These are phyloP conservation scores for Drosophila nr. perissopoda DNA, from an alignment of 2,888 invertebrate species.

Conservation along the genomic window DNA sequence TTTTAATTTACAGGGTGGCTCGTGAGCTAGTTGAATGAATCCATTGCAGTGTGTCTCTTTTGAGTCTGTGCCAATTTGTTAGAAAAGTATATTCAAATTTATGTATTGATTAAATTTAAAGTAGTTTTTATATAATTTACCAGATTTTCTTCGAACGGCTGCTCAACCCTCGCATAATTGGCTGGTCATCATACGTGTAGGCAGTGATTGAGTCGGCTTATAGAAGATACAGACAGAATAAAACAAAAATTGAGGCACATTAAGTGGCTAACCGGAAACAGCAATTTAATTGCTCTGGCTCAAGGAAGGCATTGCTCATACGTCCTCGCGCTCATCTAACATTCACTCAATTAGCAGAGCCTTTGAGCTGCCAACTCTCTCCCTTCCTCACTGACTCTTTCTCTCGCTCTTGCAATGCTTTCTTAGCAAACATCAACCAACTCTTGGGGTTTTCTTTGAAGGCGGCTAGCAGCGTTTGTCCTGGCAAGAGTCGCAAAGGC, in stretches of 20 bases:
- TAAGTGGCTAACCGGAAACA: slow-evolving; percentile 49
- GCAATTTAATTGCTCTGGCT: slow-evolving; percentile 59
- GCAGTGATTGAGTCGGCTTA: slow-evolving; percentile 4
- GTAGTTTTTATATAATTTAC: slow-evolving; percentile 3
- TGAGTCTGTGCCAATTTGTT: not conserved
- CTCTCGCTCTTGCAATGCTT: slow-evolving; percentile 51
- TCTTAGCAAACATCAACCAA: not conserved
- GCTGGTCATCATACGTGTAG: not conserved
- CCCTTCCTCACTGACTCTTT: not conserved
- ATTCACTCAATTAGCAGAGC: slow-evolving; percentile 55
- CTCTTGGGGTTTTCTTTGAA: not conserved
- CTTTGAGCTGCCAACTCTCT: slow-evolving; percentile 37
- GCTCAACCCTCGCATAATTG: not conserved
- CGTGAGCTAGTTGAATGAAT: not conserved
- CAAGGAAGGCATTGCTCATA: slow-evolving; percentile 38
- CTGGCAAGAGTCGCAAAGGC: slow-evolving; percentile 44
- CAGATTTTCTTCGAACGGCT: not conserved
- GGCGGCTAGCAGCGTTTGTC: not conserved
- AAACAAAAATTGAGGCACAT: slow-evolving; percentile 13
- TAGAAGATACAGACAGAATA: not conserved
- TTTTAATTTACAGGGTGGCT: not conserved
- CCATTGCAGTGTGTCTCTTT: not conserved
- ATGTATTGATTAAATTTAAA: not conserved
- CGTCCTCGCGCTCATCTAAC: slow-evolving; percentile 26
- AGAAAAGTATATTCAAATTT: not conserved